phyloP scores from a whole-genome alignment of 1,140 invertebrate species.

The Nylanderia fulva region DNA sequence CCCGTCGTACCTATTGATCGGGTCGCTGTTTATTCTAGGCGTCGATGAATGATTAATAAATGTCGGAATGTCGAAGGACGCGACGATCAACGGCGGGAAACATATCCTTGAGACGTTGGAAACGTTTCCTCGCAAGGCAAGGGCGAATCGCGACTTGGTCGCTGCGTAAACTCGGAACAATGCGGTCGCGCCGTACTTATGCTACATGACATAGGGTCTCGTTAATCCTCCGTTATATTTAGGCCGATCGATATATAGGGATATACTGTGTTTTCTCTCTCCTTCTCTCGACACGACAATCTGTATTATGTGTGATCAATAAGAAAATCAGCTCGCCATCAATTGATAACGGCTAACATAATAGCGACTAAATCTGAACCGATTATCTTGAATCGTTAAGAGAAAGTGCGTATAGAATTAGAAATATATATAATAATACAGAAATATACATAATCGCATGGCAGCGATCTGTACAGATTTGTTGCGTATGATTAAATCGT shows the following conservation, averaged over 20 bases:
- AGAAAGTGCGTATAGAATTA: neutral
- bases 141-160: neutral
- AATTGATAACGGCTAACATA: neutral
- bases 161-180: conserved; percentile 60
- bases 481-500: too few species aligned
- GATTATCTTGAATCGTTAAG: neutral
- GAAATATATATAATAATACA: too few species aligned
- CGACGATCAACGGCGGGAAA: neutral
- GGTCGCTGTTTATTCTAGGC: conserved; percentile 28
- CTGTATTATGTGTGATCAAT: neutral
- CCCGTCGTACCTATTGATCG: conserved; percentile 27
- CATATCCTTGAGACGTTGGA: conserved; percentile 44
- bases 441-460: too few species aligned
- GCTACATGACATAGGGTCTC: conserved; percentile 63
- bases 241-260: conserved; percentile 73
- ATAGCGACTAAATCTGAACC: neutral
- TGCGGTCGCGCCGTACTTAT: conserved; percentile 69
- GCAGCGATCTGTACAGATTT: too few species aligned
- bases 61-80: conserved; percentile 30
- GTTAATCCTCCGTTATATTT: conserved; percentile 74
- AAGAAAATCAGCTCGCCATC: conserved; percentile 10
- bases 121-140: conserved; percentile 9
- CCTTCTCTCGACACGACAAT: neutral
- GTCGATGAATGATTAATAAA: conserved; percentile 49
- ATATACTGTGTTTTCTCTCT: conserved; percentile 58